Base-by-base conservation (phyloP, 2,888 invertebrate genomes). In the Philereme transversata region DNA sequence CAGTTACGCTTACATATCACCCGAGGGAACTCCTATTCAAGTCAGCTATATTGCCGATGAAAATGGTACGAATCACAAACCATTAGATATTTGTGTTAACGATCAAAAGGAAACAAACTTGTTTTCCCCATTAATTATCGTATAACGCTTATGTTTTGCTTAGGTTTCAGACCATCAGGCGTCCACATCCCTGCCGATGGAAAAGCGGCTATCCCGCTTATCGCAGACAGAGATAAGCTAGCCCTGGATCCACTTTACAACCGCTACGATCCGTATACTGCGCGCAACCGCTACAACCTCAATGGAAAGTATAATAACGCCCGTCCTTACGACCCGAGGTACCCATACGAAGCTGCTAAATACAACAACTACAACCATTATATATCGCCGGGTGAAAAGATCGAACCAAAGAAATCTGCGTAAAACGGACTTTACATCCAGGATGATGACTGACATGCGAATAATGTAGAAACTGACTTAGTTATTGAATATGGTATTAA, bases 41-140 rank as follows among this genome's bases (percentile, higher is more conserved):
- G 93, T 96, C 7, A 94, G 91, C 43, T 96, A 96, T 73, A 92
- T 96, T 11, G 96, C 96, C 22, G 96, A 96, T 81, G 96, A 96
- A 86, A 95, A 95, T 78, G 97, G 96, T 92, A 83, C 74, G 67
- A 22, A 22, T 22, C 22, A 22, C 22, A 22, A 22, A 22, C 22
- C 22, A 22, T 22, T 22, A 22, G 1, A 22, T 22, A 22, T 22
- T 22, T 22, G 22, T 22, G 22, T 22, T 22, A 22, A 22, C 22
- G 22, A 22, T 22, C 22, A 22, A 22, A 22, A 22, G 1, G 1
- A 22, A 22, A 22, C 22, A 22, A 22, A 22, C 22, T 22, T 22
- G 22, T 22, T 22, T 22, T 22, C 1, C 22, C 1, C 3, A 22
- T 22, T 1, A 22, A 22, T 22, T 22, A 22, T 22, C 8, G 41